Percentiles rank a stretch among this genome's conserved stretches.
Evolutionary conservation across 2,888 invertebrate species (phyloP).

Genomic region (Aethes cnicana): DNA sequence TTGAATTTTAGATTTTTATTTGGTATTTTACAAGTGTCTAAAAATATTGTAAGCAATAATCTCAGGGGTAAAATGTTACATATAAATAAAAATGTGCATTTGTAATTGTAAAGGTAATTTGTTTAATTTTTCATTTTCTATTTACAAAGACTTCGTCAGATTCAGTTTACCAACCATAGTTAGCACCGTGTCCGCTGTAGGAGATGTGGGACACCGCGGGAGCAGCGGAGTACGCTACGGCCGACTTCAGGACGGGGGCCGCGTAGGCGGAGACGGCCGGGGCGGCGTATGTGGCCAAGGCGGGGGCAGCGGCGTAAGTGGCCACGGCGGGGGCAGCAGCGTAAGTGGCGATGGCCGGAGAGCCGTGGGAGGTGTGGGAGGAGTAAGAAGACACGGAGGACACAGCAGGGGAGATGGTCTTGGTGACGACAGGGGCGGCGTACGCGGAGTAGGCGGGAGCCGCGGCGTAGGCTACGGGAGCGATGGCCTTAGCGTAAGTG

Average conservation of each 20-base stretch:
- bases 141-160: constrained; percentile 37
- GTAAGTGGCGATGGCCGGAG: constrained; percentile 15
- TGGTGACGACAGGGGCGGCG: constrained; percentile 12
- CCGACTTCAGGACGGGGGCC: constrained; percentile 54
- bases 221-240: constrained; percentile 81
- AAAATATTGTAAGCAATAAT: too few species aligned
- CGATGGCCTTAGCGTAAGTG: constrained; percentile 48
- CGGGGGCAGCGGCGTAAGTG: constrained; percentile 25
- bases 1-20: too few species aligned
- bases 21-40: too few species aligned
- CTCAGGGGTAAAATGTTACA: too few species aligned
- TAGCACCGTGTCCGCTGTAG: constrained; percentile 85
- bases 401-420: constrained; percentile 4
- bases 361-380: constrained; percentile 1
- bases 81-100: too few species aligned
- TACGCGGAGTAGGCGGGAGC: constrained; percentile 6
- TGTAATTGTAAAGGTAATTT: constrained; percentile 11
- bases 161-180: constrained; percentile 84
- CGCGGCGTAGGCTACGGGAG: constrained; percentile 53
- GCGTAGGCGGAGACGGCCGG: constrained; percentile 42
- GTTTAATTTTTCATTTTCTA: constrained; percentile 20
- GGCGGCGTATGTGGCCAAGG: constrained; percentile 35
- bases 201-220: constrained; percentile 84
- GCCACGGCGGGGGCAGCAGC: constrained; percentile 20
- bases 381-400: constrained; percentile 1